A percentile compares a stretch with the other conserved stretches of the same genome.
These are phyloP conservation scores for Hyles vespertilio DNA, from an alignment of 1,140 invertebrate genomes.

Conservation along the genomic window DNA sequence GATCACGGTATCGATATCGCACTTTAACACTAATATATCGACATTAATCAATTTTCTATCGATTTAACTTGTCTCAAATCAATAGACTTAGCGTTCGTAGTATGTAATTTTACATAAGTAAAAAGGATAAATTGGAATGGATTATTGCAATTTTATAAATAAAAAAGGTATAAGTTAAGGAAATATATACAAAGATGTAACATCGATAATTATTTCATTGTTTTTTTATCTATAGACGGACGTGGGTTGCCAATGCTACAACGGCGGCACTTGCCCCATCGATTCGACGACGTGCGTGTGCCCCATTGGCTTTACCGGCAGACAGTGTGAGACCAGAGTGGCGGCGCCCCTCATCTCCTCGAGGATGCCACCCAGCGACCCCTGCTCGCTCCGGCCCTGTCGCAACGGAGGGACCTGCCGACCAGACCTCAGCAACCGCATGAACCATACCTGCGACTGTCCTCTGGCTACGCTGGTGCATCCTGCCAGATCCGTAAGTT, in stretches of 20 bases:
- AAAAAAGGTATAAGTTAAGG: too few relatives aligned
- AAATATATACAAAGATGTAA: too few relatives aligned
- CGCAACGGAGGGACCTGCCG: constrained; percentile 88
- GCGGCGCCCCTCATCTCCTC: constrained; percentile 30
- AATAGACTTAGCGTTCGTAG: too few relatives aligned
- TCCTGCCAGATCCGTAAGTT: constrained; percentile 86
- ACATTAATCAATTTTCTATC: too few relatives aligned
- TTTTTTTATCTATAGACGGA: constrained; percentile 17
- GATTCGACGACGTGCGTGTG: constrained; percentile 71
- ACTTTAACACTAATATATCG: too few relatives aligned
- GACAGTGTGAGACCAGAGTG: constrained; percentile 82
- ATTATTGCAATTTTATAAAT: too few relatives aligned
- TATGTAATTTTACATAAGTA: too few relatives aligned
- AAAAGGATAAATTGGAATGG: too few relatives aligned
- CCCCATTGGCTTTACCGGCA: constrained; percentile 77
- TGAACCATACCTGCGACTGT: constrained; percentile 86
- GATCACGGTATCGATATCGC: too few relatives aligned
- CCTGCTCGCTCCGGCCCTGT: constrained; percentile 84
- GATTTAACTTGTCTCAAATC: too few relatives aligned
- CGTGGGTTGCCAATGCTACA: constrained; percentile 69
- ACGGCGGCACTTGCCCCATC: constrained; percentile 46
- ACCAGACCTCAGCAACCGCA: constrained; percentile 65
- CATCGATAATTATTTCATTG: too few relatives aligned
- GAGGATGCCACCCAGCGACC: constrained; percentile 56
- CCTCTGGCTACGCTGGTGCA: constrained; percentile 83